Conservation (phyloP, 2,797 vertebrate species). For the Mionectes olivaceus region DNA sequence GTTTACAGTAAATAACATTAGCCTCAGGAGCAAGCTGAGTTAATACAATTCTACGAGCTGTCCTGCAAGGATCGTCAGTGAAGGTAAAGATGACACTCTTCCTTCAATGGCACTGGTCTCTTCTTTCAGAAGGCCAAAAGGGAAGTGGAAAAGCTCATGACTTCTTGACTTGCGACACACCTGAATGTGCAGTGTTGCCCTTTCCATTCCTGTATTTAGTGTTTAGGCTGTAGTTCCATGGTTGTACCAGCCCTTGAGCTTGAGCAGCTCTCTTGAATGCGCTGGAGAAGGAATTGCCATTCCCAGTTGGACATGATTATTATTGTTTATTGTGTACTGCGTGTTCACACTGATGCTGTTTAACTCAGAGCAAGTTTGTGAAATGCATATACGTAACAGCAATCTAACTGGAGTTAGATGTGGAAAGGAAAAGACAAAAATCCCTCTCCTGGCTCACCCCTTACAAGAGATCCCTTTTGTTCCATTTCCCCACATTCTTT, state of each 20-base stretch:
- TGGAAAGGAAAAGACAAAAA: not conserved
- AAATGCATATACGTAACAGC: not conserved
- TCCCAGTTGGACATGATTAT: not conserved
- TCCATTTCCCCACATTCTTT: not conserved
- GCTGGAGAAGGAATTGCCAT: not conserved
- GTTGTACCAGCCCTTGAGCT: not conserved
- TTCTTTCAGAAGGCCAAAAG: not conserved
- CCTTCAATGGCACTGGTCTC: not conserved
- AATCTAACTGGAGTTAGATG: not conserved
- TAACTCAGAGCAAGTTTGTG: not conserved
- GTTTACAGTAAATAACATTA: not conserved
- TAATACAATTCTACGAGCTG: not conserved
- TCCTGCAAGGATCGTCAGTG: not conserved
- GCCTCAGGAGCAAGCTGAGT: not conserved
- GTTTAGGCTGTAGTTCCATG: not conserved
- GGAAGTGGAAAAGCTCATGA: not conserved
- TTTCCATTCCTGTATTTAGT: not conserved
- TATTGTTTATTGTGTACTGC: not conserved
- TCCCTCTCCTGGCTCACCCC: not conserved
- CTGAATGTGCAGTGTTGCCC: not conserved
- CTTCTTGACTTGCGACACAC: not conserved
- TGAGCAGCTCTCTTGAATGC: not conserved
- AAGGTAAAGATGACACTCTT: not conserved
- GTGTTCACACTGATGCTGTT: not conserved
- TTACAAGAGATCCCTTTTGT: not conserved